These are phyloP conservation scores for Triplophysa siluroides DNA, from an alignment of 2,113 vertebrate genomes.

Conservation along the genomic window DNA sequence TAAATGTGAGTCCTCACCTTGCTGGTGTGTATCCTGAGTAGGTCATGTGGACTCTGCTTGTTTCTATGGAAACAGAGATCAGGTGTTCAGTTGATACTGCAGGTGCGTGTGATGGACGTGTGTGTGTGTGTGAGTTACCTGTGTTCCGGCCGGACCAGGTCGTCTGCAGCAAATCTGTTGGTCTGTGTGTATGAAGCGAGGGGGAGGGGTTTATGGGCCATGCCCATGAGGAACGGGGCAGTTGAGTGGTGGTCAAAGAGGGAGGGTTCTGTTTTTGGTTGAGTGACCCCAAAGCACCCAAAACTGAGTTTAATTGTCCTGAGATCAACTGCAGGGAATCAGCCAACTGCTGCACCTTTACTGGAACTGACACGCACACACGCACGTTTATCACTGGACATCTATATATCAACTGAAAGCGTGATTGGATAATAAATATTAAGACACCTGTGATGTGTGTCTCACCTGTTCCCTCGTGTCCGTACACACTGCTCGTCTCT, in stretches of 20 bases:
- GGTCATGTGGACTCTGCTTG: slow-evolving; percentile 38
- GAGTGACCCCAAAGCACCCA: slow-evolving; percentile 75
- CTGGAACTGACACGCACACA: slow-evolving; percentile 51
- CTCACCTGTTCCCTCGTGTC: slow-evolving; percentile 49
- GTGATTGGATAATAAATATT: too few species aligned
- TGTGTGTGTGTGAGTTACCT: background rate
- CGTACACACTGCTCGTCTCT: slow-evolving; percentile 74
- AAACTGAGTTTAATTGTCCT: slow-evolving; percentile 78
- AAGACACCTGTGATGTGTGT: background rate
- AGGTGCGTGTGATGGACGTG: background rate
- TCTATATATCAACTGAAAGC: too few species aligned
- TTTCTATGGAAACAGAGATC: slow-evolving; percentile 50
- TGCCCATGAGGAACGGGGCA: slow-evolving; percentile 56
- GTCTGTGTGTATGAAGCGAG: background rate
- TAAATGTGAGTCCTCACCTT: slow-evolving; percentile 58
- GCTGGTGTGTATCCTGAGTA: slow-evolving; percentile 60
- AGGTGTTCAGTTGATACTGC: background rate
- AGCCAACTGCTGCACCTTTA: slow-evolving; percentile 79
- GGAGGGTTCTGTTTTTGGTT: slow-evolving; percentile 54
- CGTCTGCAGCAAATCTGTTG: background rate
- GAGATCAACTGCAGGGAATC: slow-evolving; percentile 83
- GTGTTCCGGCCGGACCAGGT: background rate
- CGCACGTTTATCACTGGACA: background rate
- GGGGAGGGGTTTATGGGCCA: slow-evolving; percentile 56
- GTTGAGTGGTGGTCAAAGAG: slow-evolving; percentile 10